phyloP scores from a whole-genome alignment of 2,797 vertebrate species.

The Phalanger gymnotis region DNA sequence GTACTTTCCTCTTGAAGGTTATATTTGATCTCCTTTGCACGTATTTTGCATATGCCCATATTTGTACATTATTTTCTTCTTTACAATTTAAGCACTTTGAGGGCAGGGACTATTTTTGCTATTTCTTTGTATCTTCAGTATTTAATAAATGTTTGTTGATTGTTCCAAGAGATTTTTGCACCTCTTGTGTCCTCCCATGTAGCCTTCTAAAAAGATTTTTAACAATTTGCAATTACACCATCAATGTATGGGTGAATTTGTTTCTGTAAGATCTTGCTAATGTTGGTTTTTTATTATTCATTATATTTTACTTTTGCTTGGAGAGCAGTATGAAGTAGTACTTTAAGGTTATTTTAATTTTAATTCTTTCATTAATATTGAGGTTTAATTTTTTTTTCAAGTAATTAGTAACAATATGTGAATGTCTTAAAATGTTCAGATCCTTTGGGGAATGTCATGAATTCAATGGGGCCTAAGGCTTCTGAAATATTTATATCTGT shows the following conservation, averaged over 20 bases:
- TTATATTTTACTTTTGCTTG: not conserved
- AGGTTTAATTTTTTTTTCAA: not conserved
- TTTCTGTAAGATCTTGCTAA: not conserved
- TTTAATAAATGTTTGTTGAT: not conserved
- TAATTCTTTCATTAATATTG: not conserved
- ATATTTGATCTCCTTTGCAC: not conserved
- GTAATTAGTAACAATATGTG: not conserved
- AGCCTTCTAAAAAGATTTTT: not conserved
- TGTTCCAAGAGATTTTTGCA: not conserved
- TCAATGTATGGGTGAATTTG: not conserved
- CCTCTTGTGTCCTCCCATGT: not conserved
- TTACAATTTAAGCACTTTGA: not conserved
- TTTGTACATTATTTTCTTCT: not conserved
- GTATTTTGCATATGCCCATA: too few species aligned
- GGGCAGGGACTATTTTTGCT: not conserved
- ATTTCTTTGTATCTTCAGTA: not conserved
- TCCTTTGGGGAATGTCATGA: not conserved
- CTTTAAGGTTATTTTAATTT: not conserved
- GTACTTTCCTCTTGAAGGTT: not conserved
- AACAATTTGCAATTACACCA: not conserved
- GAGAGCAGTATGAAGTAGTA: not conserved
- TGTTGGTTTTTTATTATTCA: not conserved
- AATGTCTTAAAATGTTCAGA: not conserved
- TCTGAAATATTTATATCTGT: not conserved
- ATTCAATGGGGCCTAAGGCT: not conserved